Conservation (phyloP, 2,797 vertebrate species). For the Calcarius lapponicus region DNA sequence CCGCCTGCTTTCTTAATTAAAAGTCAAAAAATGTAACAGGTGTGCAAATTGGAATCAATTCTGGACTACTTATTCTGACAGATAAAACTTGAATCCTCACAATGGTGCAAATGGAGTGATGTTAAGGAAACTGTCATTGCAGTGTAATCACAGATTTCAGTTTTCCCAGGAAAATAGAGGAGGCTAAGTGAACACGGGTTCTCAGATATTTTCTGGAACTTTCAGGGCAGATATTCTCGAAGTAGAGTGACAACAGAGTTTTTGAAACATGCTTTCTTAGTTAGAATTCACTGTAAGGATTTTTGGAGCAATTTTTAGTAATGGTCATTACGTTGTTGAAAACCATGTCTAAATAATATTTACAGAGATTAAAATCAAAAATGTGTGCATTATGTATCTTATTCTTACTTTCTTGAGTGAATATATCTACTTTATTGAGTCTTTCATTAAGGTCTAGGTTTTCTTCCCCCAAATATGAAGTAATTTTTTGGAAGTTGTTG, state of each 20-base stretch:
- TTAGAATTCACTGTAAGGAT: background rate
- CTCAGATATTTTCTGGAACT: background rate
- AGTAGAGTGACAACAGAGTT: background rate
- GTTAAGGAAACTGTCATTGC: background rate
- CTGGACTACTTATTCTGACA: background rate
- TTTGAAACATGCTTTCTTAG: background rate
- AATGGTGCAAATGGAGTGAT: background rate
- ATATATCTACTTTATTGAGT: background rate
- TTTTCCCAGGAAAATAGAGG: background rate
- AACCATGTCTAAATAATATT: background rate
- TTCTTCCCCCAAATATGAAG: background rate
- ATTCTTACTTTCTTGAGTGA: background rate
- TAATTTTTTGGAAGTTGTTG: rapidly evolving
- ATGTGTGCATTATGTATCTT: rapidly evolving
- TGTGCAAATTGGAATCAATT: background rate
- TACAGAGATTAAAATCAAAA: background rate
- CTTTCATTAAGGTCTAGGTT: background rate
- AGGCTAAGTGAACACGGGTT: background rate
- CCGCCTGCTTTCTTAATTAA: background rate
- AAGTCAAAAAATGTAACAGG: background rate
- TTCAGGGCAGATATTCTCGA: background rate
- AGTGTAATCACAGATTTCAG: background rate
- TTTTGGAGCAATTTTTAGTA: background rate
- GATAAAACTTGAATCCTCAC: background rate
- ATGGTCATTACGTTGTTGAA: background rate